A percentile compares a stretch with the other conserved stretches of the same genome.
Conservation (phyloP, 1,140 invertebrate species). For the Stenopsyche tienmushanensis region DNA sequence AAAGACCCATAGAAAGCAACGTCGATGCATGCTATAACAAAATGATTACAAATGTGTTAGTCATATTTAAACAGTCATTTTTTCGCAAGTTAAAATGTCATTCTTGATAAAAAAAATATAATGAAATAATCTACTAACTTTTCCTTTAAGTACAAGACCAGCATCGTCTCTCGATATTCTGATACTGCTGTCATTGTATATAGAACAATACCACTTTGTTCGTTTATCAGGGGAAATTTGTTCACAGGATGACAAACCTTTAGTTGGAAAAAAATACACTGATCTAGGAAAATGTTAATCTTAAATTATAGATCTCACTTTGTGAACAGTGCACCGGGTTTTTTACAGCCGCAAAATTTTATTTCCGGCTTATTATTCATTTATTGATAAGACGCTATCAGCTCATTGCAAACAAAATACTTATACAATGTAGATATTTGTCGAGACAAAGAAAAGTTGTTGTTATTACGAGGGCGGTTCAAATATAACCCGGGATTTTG, state of each 20-base stretch:
- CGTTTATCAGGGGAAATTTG: conserved; percentile 26
- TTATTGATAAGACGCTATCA: too few species aligned
- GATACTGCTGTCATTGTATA: conserved; percentile 11
- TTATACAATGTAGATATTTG: too few species aligned
- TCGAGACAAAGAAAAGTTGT: too few species aligned
- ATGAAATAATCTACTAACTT: conserved; percentile 28
- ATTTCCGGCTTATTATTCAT: too few species aligned
- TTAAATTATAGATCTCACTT: too few species aligned
- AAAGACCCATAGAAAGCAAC: conserved; percentile 30
- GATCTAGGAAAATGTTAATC: neutral
- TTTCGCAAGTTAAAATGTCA: neutral
- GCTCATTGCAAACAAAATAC: too few species aligned
- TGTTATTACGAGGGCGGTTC: too few species aligned
- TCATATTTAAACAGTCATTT: too few species aligned
- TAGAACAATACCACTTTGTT: conserved; percentile 28
- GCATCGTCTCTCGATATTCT: conserved; percentile 29
- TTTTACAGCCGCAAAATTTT: too few species aligned
- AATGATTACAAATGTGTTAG: too few species aligned
- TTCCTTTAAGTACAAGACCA: conserved; percentile 33
- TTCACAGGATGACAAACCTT: conserved; percentile 31
- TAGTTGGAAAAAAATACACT: conserved; percentile 16
- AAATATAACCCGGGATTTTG: too few species aligned
- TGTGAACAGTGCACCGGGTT: too few species aligned
- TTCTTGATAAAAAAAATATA: neutral
- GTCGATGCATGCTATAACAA: conserved; percentile 29